Conservation (phyloP, 2,888 invertebrate genomes). For the Caenorhabditis sinica region DNA sequence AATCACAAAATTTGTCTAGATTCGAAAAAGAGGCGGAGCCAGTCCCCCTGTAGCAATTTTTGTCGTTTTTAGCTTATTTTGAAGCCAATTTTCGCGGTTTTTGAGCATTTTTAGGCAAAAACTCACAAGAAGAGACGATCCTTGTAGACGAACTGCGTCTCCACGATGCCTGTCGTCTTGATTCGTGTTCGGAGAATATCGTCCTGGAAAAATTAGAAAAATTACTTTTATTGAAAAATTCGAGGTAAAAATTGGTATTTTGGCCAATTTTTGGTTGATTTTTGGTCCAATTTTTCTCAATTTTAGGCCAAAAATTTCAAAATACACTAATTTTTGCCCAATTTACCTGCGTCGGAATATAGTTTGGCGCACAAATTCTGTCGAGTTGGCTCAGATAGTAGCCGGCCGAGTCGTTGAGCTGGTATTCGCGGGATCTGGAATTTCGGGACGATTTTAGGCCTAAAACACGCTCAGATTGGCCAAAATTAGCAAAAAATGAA, state of each 20-base stretch:
- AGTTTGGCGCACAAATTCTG: constrained; percentile 54
- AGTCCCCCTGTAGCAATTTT: too few relatives aligned
- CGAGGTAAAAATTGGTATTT: too few relatives aligned
- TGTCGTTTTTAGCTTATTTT: background rate
- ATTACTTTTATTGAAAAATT: background rate
- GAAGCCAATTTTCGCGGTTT: too few relatives aligned
- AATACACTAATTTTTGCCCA: too few relatives aligned
- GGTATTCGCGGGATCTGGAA: constrained; percentile 59
- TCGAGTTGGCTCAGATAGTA: constrained; percentile 65
- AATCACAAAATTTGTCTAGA: too few relatives aligned
- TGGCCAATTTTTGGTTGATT: too few relatives aligned
- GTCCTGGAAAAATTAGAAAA: constrained; percentile 29
- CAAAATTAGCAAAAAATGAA: too few relatives aligned
- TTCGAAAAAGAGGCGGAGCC: too few relatives aligned
- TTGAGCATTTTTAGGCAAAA: background rate
- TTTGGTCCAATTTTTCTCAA: too few relatives aligned
- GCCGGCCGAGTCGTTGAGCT: constrained; percentile 67
- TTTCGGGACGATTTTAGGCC: background rate
- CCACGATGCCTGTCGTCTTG: constrained; percentile 63
- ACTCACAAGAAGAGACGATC: constrained; percentile 47
- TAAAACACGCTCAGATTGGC: too few relatives aligned
- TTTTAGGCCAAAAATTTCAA: too few relatives aligned
- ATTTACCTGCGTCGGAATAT: constrained; percentile 61
- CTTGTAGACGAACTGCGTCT: constrained; percentile 56
- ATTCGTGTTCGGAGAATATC: constrained; percentile 64